Conservation (phyloP, 2,113 vertebrate species). For the Clarias batrachus region DNA sequence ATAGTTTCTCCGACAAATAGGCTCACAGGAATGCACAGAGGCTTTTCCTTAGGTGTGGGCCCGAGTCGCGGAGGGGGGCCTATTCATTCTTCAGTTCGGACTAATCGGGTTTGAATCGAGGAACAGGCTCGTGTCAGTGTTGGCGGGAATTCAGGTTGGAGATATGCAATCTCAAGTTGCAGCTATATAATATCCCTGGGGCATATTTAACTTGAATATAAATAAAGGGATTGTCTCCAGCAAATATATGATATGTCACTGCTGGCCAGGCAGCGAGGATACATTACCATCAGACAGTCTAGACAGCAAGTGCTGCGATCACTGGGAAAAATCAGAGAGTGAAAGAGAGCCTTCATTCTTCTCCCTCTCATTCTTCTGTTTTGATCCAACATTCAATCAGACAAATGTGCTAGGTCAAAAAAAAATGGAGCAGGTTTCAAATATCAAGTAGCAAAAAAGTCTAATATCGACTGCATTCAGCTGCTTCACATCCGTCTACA, state of each 20-base stretch:
- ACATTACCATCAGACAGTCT: conserved; percentile 69
- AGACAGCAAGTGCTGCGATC: conserved; percentile 62
- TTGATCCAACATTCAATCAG: conserved; percentile 30
- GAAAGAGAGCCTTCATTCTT: conserved; percentile 55
- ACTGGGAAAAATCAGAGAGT: conserved; percentile 37
- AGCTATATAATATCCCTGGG: conserved; percentile 62
- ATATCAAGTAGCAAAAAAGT: not conserved
- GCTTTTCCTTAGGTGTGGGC: conserved; percentile 45
- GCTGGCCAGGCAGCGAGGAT: conserved; percentile 67
- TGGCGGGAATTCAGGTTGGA: conserved; percentile 67
- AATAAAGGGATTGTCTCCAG: conserved; percentile 77
- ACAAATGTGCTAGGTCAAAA: conserved; percentile 9
- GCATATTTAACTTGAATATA: conserved; percentile 75
- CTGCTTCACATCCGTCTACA: not conserved
- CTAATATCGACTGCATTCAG: not conserved
- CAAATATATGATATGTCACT: conserved; percentile 75
- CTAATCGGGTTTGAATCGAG: conserved; percentile 76
- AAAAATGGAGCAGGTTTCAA: not conserved
- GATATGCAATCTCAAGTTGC: conserved; percentile 70
- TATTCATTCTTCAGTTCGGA: conserved; percentile 74
- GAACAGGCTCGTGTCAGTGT: conserved; percentile 73
- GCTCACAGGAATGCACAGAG: conserved; percentile 45
- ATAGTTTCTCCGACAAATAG: conserved; percentile 47
- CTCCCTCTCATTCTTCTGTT: conserved; percentile 30
- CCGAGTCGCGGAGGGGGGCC: conserved; percentile 54